Conservation (phyloP, 2,888 invertebrate genomes). For the Psococerastis gibbosa region DNA sequence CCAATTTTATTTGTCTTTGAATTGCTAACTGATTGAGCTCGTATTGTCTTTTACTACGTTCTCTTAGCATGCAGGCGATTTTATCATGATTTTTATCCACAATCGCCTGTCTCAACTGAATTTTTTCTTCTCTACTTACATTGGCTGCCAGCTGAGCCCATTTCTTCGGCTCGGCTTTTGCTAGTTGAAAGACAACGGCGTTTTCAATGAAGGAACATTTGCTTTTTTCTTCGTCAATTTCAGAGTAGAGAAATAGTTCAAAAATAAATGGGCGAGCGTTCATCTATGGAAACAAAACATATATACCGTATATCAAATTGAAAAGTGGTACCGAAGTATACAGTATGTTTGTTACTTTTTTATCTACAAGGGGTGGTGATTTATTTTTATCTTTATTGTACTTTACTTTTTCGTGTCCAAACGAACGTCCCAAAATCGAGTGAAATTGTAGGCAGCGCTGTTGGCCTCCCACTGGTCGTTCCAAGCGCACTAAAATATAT, state of each 20-base stretch:
- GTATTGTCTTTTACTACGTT: conserved; percentile 31
- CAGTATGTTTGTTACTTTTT: no score
- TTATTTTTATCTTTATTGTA: no score
- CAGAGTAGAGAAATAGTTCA: conserved; percentile 46
- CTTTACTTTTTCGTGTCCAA: no score
- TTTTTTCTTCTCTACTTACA: conserved; percentile 35
- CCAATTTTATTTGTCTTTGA: conserved; percentile 37
- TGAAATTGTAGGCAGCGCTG: no score
- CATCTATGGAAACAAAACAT: conserved; percentile 29
- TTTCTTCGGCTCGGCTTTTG: conserved; percentile 33
- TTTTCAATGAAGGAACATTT: conserved; percentile 42
- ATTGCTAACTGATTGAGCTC: conserved; percentile 38
- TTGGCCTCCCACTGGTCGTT: no score
- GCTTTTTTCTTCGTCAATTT: conserved; percentile 41
- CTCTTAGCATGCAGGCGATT: no score
- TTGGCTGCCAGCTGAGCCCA: conserved; percentile 40
- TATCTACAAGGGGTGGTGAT: no score
- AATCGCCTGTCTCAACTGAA: conserved; percentile 35
- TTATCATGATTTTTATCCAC: no score
- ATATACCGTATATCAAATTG: no score
- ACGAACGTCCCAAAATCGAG: no score
- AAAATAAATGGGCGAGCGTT: conserved; percentile 53
- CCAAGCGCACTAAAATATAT: no score
- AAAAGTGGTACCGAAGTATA: no score
- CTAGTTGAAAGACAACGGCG: conserved; percentile 42